These are phyloP conservation scores for Liodrosophila aerea DNA, from an alignment of 2,888 invertebrate species.

Conservation along the genomic window DNA sequence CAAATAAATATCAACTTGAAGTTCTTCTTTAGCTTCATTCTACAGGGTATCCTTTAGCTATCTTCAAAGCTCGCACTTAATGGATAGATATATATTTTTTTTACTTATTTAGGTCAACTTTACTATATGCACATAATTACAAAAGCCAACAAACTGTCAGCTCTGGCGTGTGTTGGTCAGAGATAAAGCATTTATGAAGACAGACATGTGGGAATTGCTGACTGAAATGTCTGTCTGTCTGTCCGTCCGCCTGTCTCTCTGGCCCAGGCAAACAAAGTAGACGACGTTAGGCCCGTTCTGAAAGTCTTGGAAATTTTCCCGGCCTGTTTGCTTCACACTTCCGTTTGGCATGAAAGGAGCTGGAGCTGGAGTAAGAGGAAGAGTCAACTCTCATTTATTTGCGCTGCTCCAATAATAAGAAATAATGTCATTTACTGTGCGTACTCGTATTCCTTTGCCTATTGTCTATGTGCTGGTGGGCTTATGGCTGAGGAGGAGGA, in stretches of 20 bases:
- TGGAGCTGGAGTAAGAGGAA: neutral
- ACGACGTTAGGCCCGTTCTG: conserved; percentile 12
- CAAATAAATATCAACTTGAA: neutral
- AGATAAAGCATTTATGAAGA: conserved; percentile 74
- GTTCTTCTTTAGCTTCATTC: neutral
- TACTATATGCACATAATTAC: conserved; percentile 76
- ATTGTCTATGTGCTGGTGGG: conserved; percentile 42
- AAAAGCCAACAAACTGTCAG: conserved; percentile 64
- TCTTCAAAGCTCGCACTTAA: neutral
- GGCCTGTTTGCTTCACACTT: conserved; percentile 34
- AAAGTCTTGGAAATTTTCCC: conserved; percentile 22
- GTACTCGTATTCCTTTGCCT: conserved; percentile 30
- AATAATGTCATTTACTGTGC: conserved; percentile 64
- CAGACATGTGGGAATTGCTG: conserved; percentile 70
- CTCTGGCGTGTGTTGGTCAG: conserved; percentile 48
- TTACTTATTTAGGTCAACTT: conserved; percentile 68
- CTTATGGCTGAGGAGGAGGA: neutral
- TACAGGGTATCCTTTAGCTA: conserved; percentile 3
- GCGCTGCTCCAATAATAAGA: conserved; percentile 72
- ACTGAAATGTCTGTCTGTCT: conserved; percentile 21
- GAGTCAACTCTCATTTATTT: conserved; percentile 63
- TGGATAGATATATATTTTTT: conserved; percentile 5
- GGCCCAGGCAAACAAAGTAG: conserved; percentile 27
- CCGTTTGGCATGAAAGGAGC: conserved; percentile 14
- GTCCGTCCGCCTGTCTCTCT: neutral